These are phyloP conservation scores for Herpailurus yagouaroundi DNA, from an alignment of 2,113 vertebrate species.

Conservation along the genomic window DNA sequence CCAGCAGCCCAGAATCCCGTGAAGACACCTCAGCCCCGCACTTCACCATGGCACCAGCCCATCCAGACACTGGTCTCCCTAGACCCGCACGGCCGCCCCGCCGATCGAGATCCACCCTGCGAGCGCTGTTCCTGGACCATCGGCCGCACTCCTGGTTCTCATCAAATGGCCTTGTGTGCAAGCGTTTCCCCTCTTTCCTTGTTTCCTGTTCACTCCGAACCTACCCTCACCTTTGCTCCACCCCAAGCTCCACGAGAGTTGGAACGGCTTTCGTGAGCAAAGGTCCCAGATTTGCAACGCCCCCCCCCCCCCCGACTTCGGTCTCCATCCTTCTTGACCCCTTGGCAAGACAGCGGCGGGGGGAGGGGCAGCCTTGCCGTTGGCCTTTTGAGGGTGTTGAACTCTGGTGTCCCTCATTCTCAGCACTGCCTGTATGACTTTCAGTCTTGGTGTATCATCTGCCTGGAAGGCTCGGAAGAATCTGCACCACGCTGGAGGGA, in stretches of 20 bases:
- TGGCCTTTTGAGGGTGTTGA: not conserved
- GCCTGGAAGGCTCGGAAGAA: not conserved
- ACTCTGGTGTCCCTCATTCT: not conserved
- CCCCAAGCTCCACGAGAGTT: not conserved
- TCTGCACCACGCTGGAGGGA: not conserved
- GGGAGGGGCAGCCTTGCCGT: not conserved
- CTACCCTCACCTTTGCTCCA: not conserved
- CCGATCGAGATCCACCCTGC: not conserved
- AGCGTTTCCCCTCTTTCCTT: not conserved
- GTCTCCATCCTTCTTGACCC: not conserved
- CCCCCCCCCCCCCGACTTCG: not conserved
- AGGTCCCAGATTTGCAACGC: not conserved
- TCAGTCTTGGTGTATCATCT: not conserved
- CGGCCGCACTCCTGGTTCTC: not conserved
- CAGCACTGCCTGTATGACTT: not conserved
- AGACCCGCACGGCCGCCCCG: fast-evolving
- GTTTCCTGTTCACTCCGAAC: not conserved
- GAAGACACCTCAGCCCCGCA: fast-evolving
- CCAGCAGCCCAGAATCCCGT: not conserved
- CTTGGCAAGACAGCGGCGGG: not conserved
- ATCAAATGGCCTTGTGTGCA: not conserved
- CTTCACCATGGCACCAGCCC: too few relatives aligned
- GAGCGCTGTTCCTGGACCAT: not conserved
- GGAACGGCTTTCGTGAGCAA: not conserved
- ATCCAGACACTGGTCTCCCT: not conserved